Base-by-base conservation (phyloP, 1,140 invertebrate species). In the Zaprionus africanus region DNA sequence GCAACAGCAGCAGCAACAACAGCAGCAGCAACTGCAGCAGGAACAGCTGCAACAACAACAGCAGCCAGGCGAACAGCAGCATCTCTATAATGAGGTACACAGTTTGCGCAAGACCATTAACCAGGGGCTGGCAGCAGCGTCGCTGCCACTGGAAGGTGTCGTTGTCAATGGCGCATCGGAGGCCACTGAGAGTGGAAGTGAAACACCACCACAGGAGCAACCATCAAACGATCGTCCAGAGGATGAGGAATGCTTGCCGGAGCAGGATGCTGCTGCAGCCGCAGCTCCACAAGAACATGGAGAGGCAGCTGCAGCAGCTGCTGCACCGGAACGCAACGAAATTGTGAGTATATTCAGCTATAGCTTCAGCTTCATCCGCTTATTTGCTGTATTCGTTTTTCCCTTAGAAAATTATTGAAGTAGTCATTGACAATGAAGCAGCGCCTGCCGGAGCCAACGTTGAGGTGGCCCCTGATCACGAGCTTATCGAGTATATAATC, bases 11-110 rank as follows among this genome's bases (percentile, higher is more conserved):
- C 86, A 82, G 12, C 84, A 76, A 26, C 66, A 68, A 11, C 75
- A 76, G 9, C 64, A 79, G 1, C 49, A 72, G 0, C 74, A 68
- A n/a, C 65, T 77, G 6, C 53, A 73, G 0, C 78, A 61, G 28
- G 60, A 79, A 19, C 76, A 95, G 76, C 95, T 95, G 0, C 95
- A 77, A 0, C 95, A 77, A 17, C 72, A 68, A 46, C 57, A 75
- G 57, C 53, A 61, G 54, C 38, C 38, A 19, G 66, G 59, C 22
- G 59, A 69, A 43, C 71, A 77, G 7, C 75, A 75, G 9, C 75
- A 78, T 5, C 31, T 78, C 13, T 81, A 76, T 15, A 81, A 81
- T 34, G 79, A 82, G 56, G 58, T 77, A 5, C 68, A 79, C 17
- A 74, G 78, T 67, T 24, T 81, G 13, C 70, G 76, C 13, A 88